These are phyloP conservation scores for Volucella zonaria DNA, from an alignment of 2,888 invertebrate species.

Conservation along the genomic window DNA sequence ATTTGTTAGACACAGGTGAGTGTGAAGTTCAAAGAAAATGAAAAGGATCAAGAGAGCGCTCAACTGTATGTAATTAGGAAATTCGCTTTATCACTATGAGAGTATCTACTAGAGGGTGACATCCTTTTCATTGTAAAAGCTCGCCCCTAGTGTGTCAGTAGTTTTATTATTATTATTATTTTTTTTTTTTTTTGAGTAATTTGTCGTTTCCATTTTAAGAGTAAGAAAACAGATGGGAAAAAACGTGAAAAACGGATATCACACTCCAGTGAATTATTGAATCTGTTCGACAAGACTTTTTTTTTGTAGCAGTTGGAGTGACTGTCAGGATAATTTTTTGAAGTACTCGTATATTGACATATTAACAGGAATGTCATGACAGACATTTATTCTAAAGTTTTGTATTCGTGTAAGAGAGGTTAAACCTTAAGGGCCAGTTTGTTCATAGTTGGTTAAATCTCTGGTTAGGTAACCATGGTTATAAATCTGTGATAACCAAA, in stretches of 20 bases:
- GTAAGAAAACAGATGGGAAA: slow-evolving; percentile 7
- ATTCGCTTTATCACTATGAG: slow-evolving; percentile 66
- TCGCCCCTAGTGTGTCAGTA: background rate
- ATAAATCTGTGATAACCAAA: too few species aligned
- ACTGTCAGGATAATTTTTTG: too few species aligned
- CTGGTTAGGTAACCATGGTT: too few species aligned
- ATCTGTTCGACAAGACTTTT: slow-evolving; percentile 50
- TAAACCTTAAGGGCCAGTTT: too few species aligned
- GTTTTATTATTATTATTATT: slow-evolving; percentile 10
- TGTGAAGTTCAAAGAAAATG: slow-evolving; percentile 66
- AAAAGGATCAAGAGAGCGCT: slow-evolving; percentile 66
- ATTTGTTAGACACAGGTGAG: slow-evolving; percentile 69
- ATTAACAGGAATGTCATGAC: too few species aligned
- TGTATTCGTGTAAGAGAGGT: too few species aligned
- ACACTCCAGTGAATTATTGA: slow-evolving; percentile 46
- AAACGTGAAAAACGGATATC: slow-evolving; percentile 25
- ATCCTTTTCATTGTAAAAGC: slow-evolving; percentile 68
- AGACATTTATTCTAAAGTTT: too few species aligned
- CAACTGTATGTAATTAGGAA: slow-evolving; percentile 68
- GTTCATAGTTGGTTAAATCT: too few species aligned
- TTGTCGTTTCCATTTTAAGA: slow-evolving; percentile 44
- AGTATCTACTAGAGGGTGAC: slow-evolving; percentile 55
- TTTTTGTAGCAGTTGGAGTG: too few species aligned
- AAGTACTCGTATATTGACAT: too few species aligned
- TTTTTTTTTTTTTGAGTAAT: slow-evolving; percentile 31